Evolutionary conservation across 1,140 invertebrate species (phyloP).

Genomic region (Wasmannia auropunctata): DNA sequence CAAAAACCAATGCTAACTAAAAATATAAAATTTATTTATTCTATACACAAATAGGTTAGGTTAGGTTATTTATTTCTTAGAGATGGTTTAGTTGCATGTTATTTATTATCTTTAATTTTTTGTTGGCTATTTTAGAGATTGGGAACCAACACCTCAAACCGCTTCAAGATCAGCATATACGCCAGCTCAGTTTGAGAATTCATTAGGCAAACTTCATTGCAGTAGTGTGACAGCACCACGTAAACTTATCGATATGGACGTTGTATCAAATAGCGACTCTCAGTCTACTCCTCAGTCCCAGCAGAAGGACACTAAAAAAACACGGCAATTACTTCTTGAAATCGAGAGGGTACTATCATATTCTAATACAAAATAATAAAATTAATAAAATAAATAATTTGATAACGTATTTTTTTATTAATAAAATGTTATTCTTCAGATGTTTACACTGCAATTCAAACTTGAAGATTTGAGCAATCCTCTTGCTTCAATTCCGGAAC

Average conservation of each 20-base stretch:
- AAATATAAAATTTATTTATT: background rate
- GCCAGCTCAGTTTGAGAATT: slow-evolving; percentile 96
- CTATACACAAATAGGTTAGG: background rate
- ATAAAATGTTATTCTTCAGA: slow-evolving; percentile 65
- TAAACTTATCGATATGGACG: slow-evolving; percentile 96
- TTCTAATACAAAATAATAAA: slow-evolving; percentile 8
- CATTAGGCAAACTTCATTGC: slow-evolving; percentile 94
- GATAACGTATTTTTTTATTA: background rate
- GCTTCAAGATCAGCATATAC: slow-evolving; percentile 88
- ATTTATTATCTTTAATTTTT: background rate
- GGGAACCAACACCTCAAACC: slow-evolving; percentile 83
- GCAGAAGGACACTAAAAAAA: slow-evolving; percentile 87
- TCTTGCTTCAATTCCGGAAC: slow-evolving; percentile 87
- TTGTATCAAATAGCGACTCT: slow-evolving; percentile 88
- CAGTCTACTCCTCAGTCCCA: slow-evolving; percentile 81
- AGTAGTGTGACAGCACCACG: slow-evolving; percentile 96
- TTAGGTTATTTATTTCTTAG: background rate
- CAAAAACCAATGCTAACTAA: background rate
- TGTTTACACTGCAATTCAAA: slow-evolving; percentile 89
- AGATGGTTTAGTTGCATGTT: background rate
- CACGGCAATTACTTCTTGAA: slow-evolving; percentile 92
- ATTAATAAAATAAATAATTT: slow-evolving; percentile 13
- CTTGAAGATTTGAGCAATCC: slow-evolving; percentile 91
- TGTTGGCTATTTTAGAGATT: slow-evolving; percentile 70
- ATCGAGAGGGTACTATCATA: slow-evolving; percentile 89